Evolutionary conservation across 1,140 invertebrate genomes (phyloP), one percentile per base, ranked within the genome.

Genomic region (Babylonia areolata): DNA sequence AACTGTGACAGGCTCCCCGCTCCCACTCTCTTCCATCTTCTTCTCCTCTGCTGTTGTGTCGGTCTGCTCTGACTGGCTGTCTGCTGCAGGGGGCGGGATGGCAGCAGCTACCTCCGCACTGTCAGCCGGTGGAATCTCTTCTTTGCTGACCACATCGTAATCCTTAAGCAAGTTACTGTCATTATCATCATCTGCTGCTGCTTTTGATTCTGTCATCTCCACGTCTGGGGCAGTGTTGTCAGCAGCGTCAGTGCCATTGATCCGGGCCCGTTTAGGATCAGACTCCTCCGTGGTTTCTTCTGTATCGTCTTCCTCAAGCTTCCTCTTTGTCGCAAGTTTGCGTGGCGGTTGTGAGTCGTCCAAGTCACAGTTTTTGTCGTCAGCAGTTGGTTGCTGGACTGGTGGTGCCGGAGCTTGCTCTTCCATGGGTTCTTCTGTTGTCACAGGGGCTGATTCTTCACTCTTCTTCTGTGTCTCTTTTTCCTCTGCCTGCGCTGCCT

Each of bases 141-240:
- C 83, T 77, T 89, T 92, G 84, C 90, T 90, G 42, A 93, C 88
- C 73, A 93, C 89, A 80, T 91, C 92, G 89, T 89, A 94, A 73
- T 93, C 92, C 73, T 90, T 87, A 31, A 85, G 86, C 40, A 90
- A 35, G 58, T 90, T 88, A 9, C 71, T 81, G 17, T 85, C 78
- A 42, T 77, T 3, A 23, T 88, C 86, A 51, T 81, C 79, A 17
- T 46, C 81, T 79, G 31, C 85, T 46, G 75, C 28, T 35, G 85
- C 75, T 31, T 79, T 80, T 20, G 54, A 54, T 33, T 86, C 77
- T 23, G 71, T 81, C 12, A 23, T 37, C 54, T 83, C 78, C 12
- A 37, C 64, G 17, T 51, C 46, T 17, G 46, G 46, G 9, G 46
- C 46, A 51, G 46, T 12, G 15, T 64, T 12, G 58, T 64, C 5